Conservation (phyloP, 2,888 invertebrate genomes). For the Drosophila greeni region DNA sequence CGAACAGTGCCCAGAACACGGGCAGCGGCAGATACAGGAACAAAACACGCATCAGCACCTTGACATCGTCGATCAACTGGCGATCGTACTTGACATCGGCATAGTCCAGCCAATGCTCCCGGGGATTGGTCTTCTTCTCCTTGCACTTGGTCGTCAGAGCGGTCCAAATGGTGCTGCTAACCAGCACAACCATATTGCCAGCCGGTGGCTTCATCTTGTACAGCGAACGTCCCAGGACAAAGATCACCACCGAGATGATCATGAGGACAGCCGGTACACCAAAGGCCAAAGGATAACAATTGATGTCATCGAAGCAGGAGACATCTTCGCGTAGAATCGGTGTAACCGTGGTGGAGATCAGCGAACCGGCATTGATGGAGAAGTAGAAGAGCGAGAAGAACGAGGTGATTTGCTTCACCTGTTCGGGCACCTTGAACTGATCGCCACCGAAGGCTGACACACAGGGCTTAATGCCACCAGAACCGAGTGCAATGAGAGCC, state of each 20-base stretch:
- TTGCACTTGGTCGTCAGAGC: slow-evolving; percentile 79
- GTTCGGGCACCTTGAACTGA: slow-evolving; percentile 84
- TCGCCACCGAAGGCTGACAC: slow-evolving; percentile 91
- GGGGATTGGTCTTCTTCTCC: slow-evolving; percentile 79
- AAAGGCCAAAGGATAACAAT: slow-evolving; percentile 86
- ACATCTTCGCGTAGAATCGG: slow-evolving; percentile 86
- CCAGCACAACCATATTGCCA: slow-evolving; percentile 85
- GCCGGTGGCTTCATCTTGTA: slow-evolving; percentile 84
- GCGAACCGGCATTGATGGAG: slow-evolving; percentile 83
- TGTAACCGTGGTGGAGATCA: slow-evolving; percentile 86
- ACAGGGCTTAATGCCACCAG: slow-evolving; percentile 91
- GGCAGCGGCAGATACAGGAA: slow-evolving; percentile 91
- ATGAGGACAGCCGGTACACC: slow-evolving; percentile 84
- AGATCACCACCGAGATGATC: slow-evolving; percentile 82
- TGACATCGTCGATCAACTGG: slow-evolving; percentile 86
- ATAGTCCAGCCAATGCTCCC: slow-evolving; percentile 92
- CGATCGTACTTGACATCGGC: slow-evolving; percentile 86
- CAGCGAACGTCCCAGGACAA: slow-evolving; percentile 83
- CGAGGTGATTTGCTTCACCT: slow-evolving; percentile 83
- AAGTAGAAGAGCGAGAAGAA: slow-evolving; percentile 91
- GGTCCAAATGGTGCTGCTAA: slow-evolving; percentile 83
- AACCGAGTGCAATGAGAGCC: slow-evolving; percentile 85
- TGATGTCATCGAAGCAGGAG: slow-evolving; percentile 83
- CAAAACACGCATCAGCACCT: slow-evolving; percentile 87
- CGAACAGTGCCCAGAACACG: slow-evolving; percentile 95